Evolutionary conservation across 2,113 vertebrate species (phyloP), one percentile per base, ranked within the genome.

Genomic region (Bagarius yarrelli): DNA sequence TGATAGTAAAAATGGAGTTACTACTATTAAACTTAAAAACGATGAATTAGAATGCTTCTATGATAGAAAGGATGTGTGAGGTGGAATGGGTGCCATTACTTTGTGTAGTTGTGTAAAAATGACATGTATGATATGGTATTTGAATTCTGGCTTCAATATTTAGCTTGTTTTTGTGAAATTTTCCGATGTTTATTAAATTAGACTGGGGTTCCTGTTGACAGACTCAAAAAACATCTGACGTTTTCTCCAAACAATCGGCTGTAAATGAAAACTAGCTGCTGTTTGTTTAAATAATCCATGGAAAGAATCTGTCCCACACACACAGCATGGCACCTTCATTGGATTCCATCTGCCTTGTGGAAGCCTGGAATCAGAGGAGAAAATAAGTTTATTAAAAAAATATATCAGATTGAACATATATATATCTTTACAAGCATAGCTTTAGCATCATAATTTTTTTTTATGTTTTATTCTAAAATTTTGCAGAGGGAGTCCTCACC

Each of bases 231-330:
- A 47, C 12, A 78, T 3, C 60, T 36, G 30, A 32, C 53, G 53
- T 23, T 57, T 55, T 44, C 16, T 67, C 47, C n/a, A 13, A 78
- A 55, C 61, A 66, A 50, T 12, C 9, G 44, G 60, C 47, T 25
- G 55, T 18, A 78, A 50, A 47, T 13, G 1, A 55, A 23, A 36
- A 34, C 3, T 8, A 15, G 30, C 40, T 18, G 19, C 30, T 66
- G 14, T 78, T 78, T 66, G 9, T 19, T 66, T 15, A 78, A 67
- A 67, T 67, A 44, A 67, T 44, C 64, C 64, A 14, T 21, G 25
- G 76, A 25, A 36, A 53, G 53, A 75, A 57, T 36, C 56, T 19
- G 57, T 56, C 72, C 12, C n/a, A n/a, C 21, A 57, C 21, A 36
- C 36, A 36, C 53, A 36, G 21, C 36, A n/a, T 18, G 13, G 47